These are phyloP conservation scores for Camptogramma bilineatum DNA, from an alignment of 2,888 invertebrate species.

Conservation along the genomic window DNA sequence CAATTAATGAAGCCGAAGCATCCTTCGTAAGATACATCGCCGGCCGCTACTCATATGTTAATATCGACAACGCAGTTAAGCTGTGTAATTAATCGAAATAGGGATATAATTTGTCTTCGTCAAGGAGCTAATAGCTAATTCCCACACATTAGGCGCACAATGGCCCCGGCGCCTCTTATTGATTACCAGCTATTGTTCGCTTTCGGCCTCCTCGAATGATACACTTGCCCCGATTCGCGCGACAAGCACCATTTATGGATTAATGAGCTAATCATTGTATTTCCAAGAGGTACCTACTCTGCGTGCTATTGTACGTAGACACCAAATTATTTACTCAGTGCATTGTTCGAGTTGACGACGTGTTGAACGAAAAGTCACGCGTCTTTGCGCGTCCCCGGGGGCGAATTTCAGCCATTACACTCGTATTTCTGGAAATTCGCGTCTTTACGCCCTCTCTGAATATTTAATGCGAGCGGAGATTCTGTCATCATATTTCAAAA, in stretches of 20 bases:
- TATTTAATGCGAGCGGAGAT: constrained; percentile 45
- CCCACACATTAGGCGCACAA: constrained; percentile 83
- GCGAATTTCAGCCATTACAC: constrained; percentile 47
- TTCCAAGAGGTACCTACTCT: constrained; percentile 44
- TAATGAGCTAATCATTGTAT: constrained; percentile 63
- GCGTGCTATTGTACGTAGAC: constrained; percentile 40
- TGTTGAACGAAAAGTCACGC: constrained; percentile 44
- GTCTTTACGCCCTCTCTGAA: constrained; percentile 38
- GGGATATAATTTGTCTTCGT: constrained; percentile 83
- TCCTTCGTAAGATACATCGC: constrained; percentile 41
- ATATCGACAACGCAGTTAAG: constrained; percentile 77
- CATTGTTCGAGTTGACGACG: constrained; percentile 43
- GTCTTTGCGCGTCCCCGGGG: constrained; percentile 42
- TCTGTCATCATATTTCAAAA: constrained; percentile 35
- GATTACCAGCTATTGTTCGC: constrained; percentile 81
- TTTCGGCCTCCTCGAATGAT: constrained; percentile 76
- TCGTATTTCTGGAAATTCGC: constrained; percentile 43
- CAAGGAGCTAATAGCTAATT: constrained; percentile 83
- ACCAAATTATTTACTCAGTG: constrained; percentile 29
- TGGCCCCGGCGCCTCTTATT: constrained; percentile 75
- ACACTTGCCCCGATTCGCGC: constrained; percentile 74
- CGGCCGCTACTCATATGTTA: constrained; percentile 55
- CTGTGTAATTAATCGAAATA: constrained; percentile 81
- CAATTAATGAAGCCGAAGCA: constrained; percentile 32
- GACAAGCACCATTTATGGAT: constrained; percentile 67